Evolutionary conservation across 1,140 invertebrate genomes (phyloP), one percentile per base, ranked within the genome.

Genomic region (Phenacoccus solenopsis): DNA sequence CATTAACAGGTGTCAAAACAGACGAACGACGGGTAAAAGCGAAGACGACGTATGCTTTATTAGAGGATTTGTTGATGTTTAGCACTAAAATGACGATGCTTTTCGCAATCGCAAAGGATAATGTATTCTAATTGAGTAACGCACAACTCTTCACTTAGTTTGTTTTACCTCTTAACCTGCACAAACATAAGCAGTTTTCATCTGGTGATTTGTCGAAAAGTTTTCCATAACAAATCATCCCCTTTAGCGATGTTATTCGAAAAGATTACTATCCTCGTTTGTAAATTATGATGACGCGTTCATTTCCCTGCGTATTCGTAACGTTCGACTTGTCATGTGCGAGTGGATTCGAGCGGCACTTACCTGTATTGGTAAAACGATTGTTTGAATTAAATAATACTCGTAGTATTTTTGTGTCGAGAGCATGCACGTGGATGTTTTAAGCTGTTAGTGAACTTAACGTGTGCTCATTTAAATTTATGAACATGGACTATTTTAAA

Each of bases 1-100:
- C 59, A 64, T 64, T 64, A 64, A 64, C 59, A 64, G 59, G 59
- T 64, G 59, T 64, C 59, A 64, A 64, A 64, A 64, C 59, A 64
- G 59, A 25, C 59, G 56, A 27, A 64, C 2, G 25, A 24, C 25
- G 59, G 21, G 59, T 64, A 64, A 64, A 64, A 64, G 59, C 59
- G 20, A 24, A 24, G 59, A 64, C 22, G 25, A 64, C 59, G 59
- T 64, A 64, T 64, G 59, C 59, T 64, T 64, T 64, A 64, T 64
- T 64, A 64, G 59, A 25, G 59, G 59, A 64, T 64, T 64, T 64
- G 59, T 64, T 64, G 59, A 27, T 27, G 59, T 64, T 64, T 64
- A 64, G 25, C 25, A 64, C 59, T 24, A 64, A 64, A 64, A 64
- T 64, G 59, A 20, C 59, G 59, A 10, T 64, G 59, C 59, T 64